Evolutionary conservation across 30 jellyfish, hydroid and myxozoan genomes (phyloP).

Genomic region (Rhopilema esculentum): DNA sequence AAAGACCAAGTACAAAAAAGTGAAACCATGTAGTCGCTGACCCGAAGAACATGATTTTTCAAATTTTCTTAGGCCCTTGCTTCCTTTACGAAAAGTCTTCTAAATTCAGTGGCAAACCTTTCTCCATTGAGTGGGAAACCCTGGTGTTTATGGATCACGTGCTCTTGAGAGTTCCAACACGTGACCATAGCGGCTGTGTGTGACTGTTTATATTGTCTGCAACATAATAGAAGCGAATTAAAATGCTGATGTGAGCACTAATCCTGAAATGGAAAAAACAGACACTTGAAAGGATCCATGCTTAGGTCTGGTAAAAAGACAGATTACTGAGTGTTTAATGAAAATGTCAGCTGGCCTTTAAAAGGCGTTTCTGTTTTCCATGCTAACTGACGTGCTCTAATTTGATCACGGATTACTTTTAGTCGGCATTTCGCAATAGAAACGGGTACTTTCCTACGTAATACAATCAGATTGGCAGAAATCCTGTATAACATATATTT

Average conservation of each 20-base stretch:
- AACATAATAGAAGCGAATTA: neutral
- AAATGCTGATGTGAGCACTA: neutral
- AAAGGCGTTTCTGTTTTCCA: neutral
- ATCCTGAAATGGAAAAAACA: neutral
- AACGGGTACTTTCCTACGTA: conserved; percentile 30
- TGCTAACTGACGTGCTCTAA: neutral
- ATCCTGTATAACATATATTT: conserved; percentile 3
- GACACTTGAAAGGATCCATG: neutral
- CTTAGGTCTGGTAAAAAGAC: neutral
- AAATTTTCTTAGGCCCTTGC: too few species aligned
- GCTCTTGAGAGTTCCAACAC: neutral
- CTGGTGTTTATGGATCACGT: too few species aligned
- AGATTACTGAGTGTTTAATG: neutral
- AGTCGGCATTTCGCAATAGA: conserved; percentile 48
- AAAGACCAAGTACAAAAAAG: too few species aligned
- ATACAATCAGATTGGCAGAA: conserved; percentile 1
- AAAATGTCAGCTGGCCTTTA: neutral
- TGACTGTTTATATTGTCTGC: neutral
- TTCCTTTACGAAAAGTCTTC: too few species aligned
- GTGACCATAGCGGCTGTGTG: neutral
- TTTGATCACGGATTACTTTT: neutral
- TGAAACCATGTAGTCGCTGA: too few species aligned
- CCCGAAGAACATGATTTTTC: too few species aligned
- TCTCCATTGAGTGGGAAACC: too few species aligned
- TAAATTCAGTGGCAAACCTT: too few species aligned